Base-by-base conservation (phyloP, 2,113 vertebrate species). In the Galemys pyrenaicus region DNA sequence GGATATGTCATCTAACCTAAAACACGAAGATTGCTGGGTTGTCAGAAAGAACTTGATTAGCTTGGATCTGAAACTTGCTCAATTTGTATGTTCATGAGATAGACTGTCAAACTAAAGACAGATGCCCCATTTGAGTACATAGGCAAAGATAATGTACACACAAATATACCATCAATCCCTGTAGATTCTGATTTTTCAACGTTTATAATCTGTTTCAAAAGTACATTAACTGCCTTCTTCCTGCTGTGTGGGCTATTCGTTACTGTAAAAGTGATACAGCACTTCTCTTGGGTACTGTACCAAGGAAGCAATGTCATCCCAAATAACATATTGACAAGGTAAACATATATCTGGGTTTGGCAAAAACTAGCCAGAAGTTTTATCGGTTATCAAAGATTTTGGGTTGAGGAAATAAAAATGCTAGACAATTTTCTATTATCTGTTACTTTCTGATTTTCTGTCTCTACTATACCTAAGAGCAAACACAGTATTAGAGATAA, bases 71-170 rank as follows among this genome's bases (percentile, higher is more conserved):
- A 96, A 98, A 98, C 70, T 96, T 97, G 49, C 37, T 95, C 94
- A 95, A 32, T 97, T 97, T 98, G 51, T 97, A 95, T 94, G 91
- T 92, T 97, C 94, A 95, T 96, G 92, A 98, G 92, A 94, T 92
- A 96, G n/a, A 91, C n/a, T 96, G 93, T 97, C 95, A 96, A 39
- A 94, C 96, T 96, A 97, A 97, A 98, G 95, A 97, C 54, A 93
- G 73, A 92, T 96, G 75, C 13, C 92, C 87, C 92, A 94, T 9
- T 95, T 87, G 91, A 97, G 77, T 90, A 96, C 70, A 95, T 51
- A 92, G 67, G 54, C 44, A 91, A 97, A 97, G 79, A 96, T 96
- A 97, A 97, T 30, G 28, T 89, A 97, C 92, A 95, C 64, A 91
- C 62, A 97, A 97, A 96, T 3, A 1, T 82, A 79, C 41, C 87